Evolutionary conservation across 2,113 vertebrate species (phyloP), one percentile per base, ranked within the genome.

Genomic region (Sylvietta virens): DNA sequence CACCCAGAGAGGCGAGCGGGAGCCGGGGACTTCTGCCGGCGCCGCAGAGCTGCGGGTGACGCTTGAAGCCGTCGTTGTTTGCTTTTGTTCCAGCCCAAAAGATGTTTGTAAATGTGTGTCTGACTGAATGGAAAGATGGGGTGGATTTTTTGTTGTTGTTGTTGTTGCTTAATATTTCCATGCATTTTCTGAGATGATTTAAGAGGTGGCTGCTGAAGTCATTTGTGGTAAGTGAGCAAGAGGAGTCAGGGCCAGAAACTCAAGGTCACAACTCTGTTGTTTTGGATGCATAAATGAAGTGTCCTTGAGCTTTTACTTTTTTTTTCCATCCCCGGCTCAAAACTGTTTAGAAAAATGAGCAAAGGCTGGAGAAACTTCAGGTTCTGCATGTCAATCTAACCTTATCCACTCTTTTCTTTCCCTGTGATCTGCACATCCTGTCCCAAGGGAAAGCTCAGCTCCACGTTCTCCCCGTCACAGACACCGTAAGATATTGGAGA

Each of bases 81-180:
- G 54, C 66, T 70, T 66, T 28, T 66, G 50, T 28, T 35, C 6
- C 56, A 21, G 61, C 31, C 47, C 39, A 15, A 78, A 69, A 74
- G 19, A 30, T 39, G 39, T 51, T 81, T 85, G 8, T 33, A 6
- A 65, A 23, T 22, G 54, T n/a, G 24, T 28, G 15, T 39, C 51
- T 60, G 86, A 81, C 86, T 58, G 57, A 64, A 71, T 84, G 94
- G 95, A 97, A 96, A 94, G 72, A 91, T 11, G 27, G 3, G 35
- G 80, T n/a, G 93, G 87, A 18, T 28, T 76, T 87, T 89, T 92
- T 86, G 7, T 39, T 21, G 6, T 70, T 28, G 6, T 44, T 40
- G 9, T 13, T 35, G 31, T 81, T 91, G 73, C 81, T 95, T 94
- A 61, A 33, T 81, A 77, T 96, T 96, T 97, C 93, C 92, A 88